Evolutionary conservation across 1,140 invertebrate species (phyloP), one percentile per base, ranked within the genome.

Genomic region (Brachionus koreanus): DNA sequence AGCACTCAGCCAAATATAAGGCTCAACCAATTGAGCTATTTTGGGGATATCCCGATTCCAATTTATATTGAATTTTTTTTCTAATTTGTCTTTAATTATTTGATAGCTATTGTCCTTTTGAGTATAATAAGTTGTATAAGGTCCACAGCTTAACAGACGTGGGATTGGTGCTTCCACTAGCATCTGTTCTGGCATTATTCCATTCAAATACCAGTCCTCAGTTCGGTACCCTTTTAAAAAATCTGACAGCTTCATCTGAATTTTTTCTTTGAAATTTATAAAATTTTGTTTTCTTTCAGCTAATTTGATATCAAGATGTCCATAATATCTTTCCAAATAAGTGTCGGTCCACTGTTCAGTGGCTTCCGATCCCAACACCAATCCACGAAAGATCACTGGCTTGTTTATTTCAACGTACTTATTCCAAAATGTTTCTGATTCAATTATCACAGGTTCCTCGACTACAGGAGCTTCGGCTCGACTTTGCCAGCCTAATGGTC

Each of bases 1-100:
- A 63, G 85, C 86, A 76, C 85, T 86, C 85, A 89, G 87, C 87
- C 87, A 89, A 35, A 88, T 43, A 83, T 87, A 85, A 0, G 86
- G 85, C 67, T 87, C 86, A 74, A 85, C 83, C 7, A 89, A 82
- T 23, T 84, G 83, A n/a, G 86, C 76, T 16, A 82, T 85, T 46
- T 86, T 84, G 0, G 86, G 85, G 1, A 87, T 87, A 76, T 87
- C 88, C 1, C 12, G 29, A 72, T 46, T 25, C 12, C 25, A 65
- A 37, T 39, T 52, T 33, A 19, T 13, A 39, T 39, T 83, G 3
- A 37, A 46, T n/a, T 33, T 37, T 16, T 65, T 52, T 25, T 37
- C 10, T 37, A 61, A 46, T 57, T 29, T 69, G n/a, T 81, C 43
- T n/a, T 35, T 69, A 19, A 39, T 39, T 43, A 19, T 69, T 37